Percentiles rank a stretch among this genome's conserved stretches.
Conservation (phyloP, 2,797 vertebrate species). For the Gephyroberyx darwinii region DNA sequence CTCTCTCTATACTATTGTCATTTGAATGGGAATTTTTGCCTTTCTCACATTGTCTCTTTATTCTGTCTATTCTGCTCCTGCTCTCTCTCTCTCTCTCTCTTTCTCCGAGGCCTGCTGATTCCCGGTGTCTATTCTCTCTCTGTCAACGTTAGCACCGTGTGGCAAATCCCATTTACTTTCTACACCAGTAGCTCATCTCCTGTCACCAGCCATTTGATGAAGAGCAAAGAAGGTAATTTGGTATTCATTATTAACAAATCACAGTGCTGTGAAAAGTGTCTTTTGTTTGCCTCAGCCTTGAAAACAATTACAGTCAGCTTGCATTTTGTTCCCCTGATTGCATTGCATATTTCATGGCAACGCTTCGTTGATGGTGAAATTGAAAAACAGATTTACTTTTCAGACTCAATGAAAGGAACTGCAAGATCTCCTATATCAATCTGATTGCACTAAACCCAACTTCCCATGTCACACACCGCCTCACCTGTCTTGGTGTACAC, state of each 20-base stretch:
- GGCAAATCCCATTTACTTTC: slow-evolving; percentile 67
- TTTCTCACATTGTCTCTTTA: no score
- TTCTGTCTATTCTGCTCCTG: slow-evolving; percentile 6
- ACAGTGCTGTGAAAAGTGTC: slow-evolving; percentile 56
- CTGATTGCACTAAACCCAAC: background rate
- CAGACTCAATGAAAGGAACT: slow-evolving; percentile 45
- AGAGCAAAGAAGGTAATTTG: slow-evolving; percentile 66
- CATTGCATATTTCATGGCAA: slow-evolving; percentile 55
- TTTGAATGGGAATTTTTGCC: background rate
- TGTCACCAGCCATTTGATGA: slow-evolving; percentile 64
- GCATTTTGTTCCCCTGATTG: slow-evolving; percentile 48
- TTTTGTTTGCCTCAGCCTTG: slow-evolving; percentile 56
- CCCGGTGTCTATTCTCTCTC: slow-evolving; percentile 14
- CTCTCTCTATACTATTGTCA: background rate
- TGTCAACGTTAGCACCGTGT: slow-evolving; percentile 38
- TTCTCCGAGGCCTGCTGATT: slow-evolving; percentile 9
- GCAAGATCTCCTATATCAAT: slow-evolving; percentile 28
- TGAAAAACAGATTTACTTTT: slow-evolving; percentile 61
- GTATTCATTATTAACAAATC: slow-evolving; percentile 68
- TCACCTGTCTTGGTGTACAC: slow-evolving; percentile 8
- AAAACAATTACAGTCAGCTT: slow-evolving; percentile 61
- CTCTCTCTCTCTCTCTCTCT: slow-evolving; percentile 16
- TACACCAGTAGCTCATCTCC: slow-evolving; percentile 53
- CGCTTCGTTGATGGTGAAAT: slow-evolving; percentile 45
- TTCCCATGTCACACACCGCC: slow-evolving; percentile 24